Evolutionary conservation across 37 sponge, comb jelly and placozoan genomes (phyloP).

Genomic region (Haliclona indistincta): DNA sequence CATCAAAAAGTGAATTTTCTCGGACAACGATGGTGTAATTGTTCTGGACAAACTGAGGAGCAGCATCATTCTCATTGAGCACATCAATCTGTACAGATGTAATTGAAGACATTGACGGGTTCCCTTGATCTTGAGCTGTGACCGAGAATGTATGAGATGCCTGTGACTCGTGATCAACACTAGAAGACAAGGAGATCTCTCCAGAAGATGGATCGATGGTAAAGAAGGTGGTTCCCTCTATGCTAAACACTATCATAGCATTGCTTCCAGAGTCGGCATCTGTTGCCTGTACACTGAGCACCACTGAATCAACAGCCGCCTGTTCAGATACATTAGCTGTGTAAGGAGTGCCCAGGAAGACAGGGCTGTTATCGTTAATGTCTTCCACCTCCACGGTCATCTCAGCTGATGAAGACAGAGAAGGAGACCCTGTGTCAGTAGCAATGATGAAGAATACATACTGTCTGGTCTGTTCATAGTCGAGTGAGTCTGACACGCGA

Average conservation of each 20-base stretch:
- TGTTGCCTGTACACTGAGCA: constrained; percentile 35
- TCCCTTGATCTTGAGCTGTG: constrained; percentile 14
- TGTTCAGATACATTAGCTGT: constrained; percentile 7
- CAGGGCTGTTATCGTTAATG: constrained; percentile 50
- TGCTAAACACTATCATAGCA: constrained; percentile 14
- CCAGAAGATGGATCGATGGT: constrained; percentile 46
- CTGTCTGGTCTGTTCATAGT: constrained; percentile 19
- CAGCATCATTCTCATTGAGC: constrained; percentile 61
- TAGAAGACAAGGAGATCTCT: constrained; percentile 1
- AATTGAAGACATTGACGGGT: not conserved
- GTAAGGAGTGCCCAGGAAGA: constrained; percentile 6
- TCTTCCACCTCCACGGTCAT: constrained; percentile 19
- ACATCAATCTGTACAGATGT: constrained; percentile 35
- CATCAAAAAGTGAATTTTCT: constrained; percentile 11
- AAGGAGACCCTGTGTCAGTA: constrained; percentile 19
- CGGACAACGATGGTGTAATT: not conserved
- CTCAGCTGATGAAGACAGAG: constrained; percentile 2
- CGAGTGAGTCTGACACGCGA: not conserved
- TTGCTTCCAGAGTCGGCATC: constrained; percentile 50
- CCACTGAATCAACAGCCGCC: not conserved
- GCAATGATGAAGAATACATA: constrained; percentile 42
- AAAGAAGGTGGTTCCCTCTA: constrained; percentile 1
- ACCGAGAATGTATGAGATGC: constrained; percentile 14
- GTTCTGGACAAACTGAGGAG: constrained; percentile 37
- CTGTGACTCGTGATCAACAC: constrained; percentile 44